These are phyloP conservation scores for Podarcis siculus DNA, from an alignment of 2,797 vertebrate genomes.

Conservation along the genomic window DNA sequence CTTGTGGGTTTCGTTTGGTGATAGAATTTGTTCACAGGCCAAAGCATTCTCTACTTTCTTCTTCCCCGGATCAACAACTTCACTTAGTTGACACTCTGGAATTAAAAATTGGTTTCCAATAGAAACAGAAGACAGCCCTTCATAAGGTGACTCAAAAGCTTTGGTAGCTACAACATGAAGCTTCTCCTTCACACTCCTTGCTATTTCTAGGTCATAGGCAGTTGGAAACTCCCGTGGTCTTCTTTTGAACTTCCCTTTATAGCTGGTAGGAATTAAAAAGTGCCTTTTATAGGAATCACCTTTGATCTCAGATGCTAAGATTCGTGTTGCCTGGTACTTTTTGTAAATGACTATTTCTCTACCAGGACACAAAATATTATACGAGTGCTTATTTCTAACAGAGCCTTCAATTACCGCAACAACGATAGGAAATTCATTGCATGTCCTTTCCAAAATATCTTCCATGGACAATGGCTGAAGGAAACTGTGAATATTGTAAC, in stretches of 20 bases:
- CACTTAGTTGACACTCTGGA: constrained; percentile 71
- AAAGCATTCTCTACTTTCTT: constrained; percentile 72
- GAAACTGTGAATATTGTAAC: constrained; percentile 77
- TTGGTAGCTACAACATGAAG: constrained; percentile 86
- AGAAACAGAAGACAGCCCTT: constrained; percentile 78
- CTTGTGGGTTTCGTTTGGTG: constrained; percentile 67
- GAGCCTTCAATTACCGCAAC: constrained; percentile 81
- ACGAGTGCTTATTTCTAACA: constrained; percentile 59
- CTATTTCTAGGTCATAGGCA: constrained; percentile 83
- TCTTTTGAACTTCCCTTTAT: constrained; percentile 87
- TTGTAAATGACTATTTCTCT: constrained; percentile 81
- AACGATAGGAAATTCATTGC: constrained; percentile 81
- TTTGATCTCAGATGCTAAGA: constrained; percentile 85
- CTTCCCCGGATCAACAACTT: constrained; percentile 69
- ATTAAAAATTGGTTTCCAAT: constrained; percentile 86
- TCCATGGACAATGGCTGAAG: constrained; percentile 79
- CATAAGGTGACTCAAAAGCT: constrained; percentile 74
- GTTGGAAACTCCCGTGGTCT: constrained; percentile 85
- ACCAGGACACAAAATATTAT: constrained; percentile 69
- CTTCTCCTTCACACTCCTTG: constrained; percentile 78
- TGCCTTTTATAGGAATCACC: constrained; percentile 78
- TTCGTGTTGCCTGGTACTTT: constrained; percentile 77
- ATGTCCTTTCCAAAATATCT: constrained; percentile 80
- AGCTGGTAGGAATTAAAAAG: constrained; percentile 85
- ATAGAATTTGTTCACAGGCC: constrained; percentile 79